These are phyloP conservation scores for Lysandra coridon DNA, from an alignment of 2,888 invertebrate species.

Conservation along the genomic window DNA sequence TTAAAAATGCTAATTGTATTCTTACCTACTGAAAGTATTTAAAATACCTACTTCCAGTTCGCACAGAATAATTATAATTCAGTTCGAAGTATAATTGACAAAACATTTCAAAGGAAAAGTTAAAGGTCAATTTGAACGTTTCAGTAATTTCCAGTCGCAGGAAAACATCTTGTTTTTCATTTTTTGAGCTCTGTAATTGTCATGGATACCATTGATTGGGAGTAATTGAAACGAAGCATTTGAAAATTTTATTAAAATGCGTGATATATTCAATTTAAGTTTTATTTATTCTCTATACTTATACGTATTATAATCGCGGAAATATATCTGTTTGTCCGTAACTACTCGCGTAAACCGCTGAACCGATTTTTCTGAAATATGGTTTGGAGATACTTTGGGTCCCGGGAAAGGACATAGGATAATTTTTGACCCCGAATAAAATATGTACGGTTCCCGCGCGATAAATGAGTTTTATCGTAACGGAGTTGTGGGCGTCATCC, in stretches of 20 bases:
- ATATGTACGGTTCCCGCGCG: no score
- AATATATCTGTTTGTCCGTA: no score
- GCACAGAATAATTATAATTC: neutral
- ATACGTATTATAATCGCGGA: no score
- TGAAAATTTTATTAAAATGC: neutral
- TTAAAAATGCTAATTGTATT: neutral
- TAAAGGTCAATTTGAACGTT: slow-evolving; percentile 11
- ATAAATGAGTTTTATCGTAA: no score
- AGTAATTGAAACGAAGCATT: neutral
- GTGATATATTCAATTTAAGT: neutral
- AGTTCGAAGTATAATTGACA: neutral
- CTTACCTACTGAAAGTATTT: neutral
- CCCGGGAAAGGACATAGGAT: no score
- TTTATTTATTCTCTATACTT: neutral
- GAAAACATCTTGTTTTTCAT: slow-evolving; percentile 1
- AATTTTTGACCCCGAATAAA: no score
- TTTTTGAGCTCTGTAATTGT: slow-evolving; percentile 4
- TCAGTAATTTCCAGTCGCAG: slow-evolving; percentile 6
- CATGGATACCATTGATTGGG: neutral
- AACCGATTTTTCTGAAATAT: no score
- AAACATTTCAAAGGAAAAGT: neutral
- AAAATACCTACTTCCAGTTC: neutral
- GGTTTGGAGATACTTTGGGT: no score
- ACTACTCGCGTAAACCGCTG: no score
- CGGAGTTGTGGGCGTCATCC: no score